Evolutionary conservation across 2,113 vertebrate genomes (phyloP).

Genomic region (Pontoporia blainvillei): DNA sequence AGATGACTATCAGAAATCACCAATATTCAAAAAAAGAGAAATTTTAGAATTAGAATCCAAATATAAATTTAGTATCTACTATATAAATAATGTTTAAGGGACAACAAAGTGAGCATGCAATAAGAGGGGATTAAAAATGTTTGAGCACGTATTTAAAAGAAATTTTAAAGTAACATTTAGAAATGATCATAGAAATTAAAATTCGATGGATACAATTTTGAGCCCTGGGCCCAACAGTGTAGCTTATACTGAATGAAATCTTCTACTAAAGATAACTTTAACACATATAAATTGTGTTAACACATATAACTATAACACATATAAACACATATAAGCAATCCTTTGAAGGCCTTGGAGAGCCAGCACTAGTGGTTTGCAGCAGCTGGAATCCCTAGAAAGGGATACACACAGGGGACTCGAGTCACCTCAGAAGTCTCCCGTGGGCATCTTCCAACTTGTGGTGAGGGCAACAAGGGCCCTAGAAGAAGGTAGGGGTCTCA

Average conservation of each 20-base stretch:
- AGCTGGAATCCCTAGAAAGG: background rate
- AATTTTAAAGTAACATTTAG: background rate
- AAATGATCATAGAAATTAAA: background rate
- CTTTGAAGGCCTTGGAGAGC: background rate
- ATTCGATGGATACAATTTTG: background rate
- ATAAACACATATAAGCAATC: too few species aligned
- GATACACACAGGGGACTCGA: accelerated
- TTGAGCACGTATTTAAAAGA: background rate
- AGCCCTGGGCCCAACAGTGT: background rate
- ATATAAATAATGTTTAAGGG: background rate
- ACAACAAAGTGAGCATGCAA: background rate
- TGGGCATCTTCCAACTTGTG: background rate
- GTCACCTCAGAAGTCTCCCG: background rate
- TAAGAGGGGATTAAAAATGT: background rate
- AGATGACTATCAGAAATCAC: background rate
- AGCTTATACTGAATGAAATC: background rate
- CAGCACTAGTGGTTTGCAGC: background rate
- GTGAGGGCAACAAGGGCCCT: background rate
- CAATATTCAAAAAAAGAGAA: background rate
- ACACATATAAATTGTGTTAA: too few species aligned
- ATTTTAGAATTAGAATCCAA: background rate
- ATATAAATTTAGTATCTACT: background rate
- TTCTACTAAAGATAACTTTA: background rate
- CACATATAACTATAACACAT: too few species aligned
- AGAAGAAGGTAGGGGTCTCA: background rate